Evolutionary conservation across 2,888 invertebrate genomes (phyloP), one percentile per base, ranked within the genome.

Genomic region (Xestia rhomboidea): DNA sequence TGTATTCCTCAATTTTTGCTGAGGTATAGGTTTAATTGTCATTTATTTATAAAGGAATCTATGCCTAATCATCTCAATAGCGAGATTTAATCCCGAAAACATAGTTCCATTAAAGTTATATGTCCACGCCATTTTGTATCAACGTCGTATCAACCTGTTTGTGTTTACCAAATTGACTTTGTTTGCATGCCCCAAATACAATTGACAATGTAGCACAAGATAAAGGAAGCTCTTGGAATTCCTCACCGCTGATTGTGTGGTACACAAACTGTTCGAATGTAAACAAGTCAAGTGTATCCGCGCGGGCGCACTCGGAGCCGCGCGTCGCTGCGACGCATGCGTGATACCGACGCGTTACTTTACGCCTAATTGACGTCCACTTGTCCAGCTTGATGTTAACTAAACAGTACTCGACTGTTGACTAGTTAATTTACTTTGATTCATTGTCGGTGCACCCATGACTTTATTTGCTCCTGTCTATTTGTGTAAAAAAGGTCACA

Each of bases 171-270:
- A 79, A 76, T 49, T n/a, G 60, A 60, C 34, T 49, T 69, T 0
- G 64, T 51, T 54, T 49, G 49, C 18, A 21, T 60, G 54, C 34
- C 44, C 44, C 73, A 66, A 66, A 71, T 73, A 76, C 60, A 44
- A 44, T 60, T 51, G n/a, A 41, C 54, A 63, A 75, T 74, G 69
- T 60, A 27, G 44, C 34, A 67, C 60, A 30, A 72, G 79, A 83
- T 87, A 85, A 80, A 82, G 83, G 79, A 76, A 79, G 72, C 69
- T 77, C 77, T 85, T 79, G 63, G 75, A 78, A 90, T 90, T 82
- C 87, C 86, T 66, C 51, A n/a, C 62, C 60, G 68, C 67, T 82
- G 82, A 79, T 86, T 82, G 84, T 76, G 62, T 75, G n/a, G 66
- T 67, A 80, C 71, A 81, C 75, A 74, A 49, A 76, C 54, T 71